phyloP scores from a whole-genome alignment of 2,113 vertebrate genomes.

The Electrona antarctica region DNA sequence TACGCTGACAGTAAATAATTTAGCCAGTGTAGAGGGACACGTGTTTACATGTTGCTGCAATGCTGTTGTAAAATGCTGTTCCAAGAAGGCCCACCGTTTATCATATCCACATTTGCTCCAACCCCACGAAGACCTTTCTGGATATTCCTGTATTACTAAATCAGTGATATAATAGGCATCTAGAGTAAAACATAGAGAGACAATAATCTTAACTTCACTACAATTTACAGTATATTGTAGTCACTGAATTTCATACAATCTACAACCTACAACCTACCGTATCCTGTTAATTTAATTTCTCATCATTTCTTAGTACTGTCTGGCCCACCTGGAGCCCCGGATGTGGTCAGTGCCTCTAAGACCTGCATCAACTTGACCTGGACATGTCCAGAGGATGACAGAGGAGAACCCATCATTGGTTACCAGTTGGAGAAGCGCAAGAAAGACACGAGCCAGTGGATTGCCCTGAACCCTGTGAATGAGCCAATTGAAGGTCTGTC shows the following conservation, averaged over 20 bases:
- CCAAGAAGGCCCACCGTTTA: constrained; percentile 1
- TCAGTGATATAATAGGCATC: too few species aligned
- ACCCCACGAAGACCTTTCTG: constrained; percentile 8
- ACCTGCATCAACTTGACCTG: constrained; percentile 81
- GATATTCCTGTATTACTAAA: constrained; percentile 14
- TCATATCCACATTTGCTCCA: not conserved
- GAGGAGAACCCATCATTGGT: constrained; percentile 78
- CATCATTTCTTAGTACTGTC: constrained; percentile 73
- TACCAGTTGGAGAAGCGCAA: constrained; percentile 87
- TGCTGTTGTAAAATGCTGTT: too few species aligned
- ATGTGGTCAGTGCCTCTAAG: constrained; percentile 78
- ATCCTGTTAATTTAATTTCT: constrained; percentile 13
- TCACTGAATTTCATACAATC: not conserved
- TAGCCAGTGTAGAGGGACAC: not conserved
- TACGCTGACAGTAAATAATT: not conserved
- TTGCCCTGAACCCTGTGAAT: constrained; percentile 72
- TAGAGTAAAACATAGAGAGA: not conserved
- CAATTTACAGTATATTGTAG: not conserved
- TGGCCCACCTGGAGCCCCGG: constrained; percentile 80
- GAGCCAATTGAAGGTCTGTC: constrained; percentile 79
- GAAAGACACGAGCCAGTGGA: constrained; percentile 83
- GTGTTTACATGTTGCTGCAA: too few species aligned
- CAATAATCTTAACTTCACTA: too few species aligned
- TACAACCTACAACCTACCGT: not conserved
- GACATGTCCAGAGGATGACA: constrained; percentile 76